A percentile compares a stretch with the other conserved stretches of the same genome.
phyloP scores from a whole-genome alignment of 2,113 vertebrate species.

The Jaculus jaculus region DNA sequence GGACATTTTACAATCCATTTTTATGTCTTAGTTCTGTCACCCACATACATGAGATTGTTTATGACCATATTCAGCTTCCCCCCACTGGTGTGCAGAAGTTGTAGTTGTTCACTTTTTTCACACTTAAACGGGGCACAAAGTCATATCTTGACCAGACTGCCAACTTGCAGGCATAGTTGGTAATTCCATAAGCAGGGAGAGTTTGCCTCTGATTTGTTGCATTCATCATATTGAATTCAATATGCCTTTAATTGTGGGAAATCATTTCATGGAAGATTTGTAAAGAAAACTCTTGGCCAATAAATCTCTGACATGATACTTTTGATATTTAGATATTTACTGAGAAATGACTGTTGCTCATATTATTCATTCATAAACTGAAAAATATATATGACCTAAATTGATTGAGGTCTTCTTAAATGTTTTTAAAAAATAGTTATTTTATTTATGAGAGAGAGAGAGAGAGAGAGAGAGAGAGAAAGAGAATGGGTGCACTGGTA shows the following conservation, averaged over 20 bases:
- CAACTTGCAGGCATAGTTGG: not conserved
- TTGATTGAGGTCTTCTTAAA: not conserved
- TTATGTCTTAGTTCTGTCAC: constrained; percentile 21
- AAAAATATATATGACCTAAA: constrained; percentile 34
- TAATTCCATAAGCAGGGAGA: not conserved
- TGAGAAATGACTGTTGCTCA: not conserved
- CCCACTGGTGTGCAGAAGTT: not conserved
- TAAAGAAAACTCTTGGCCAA: constrained; percentile 27
- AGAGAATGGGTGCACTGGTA: too few species aligned
- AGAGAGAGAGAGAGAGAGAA: too few species aligned
- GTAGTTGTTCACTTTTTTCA: not conserved
- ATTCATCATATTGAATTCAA: constrained; percentile 11
- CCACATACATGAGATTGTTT: constrained; percentile 7
- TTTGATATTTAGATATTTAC: not conserved
- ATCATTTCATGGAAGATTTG: constrained; percentile 26
- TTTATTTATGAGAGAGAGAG: too few species aligned
- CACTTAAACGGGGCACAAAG: constrained; percentile 9
- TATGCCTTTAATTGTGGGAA: constrained; percentile 4
- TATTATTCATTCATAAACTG: constrained; percentile 4
- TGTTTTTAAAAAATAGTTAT: not conserved
- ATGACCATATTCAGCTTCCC: constrained; percentile 1
- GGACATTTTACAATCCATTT: not conserved
- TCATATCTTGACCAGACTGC: not conserved
- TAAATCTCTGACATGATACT: constrained; percentile 5
- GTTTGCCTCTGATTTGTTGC: not conserved